Conservation (phyloP, 2,797 vertebrate species). For the Protosalanx chinensis region DNA sequence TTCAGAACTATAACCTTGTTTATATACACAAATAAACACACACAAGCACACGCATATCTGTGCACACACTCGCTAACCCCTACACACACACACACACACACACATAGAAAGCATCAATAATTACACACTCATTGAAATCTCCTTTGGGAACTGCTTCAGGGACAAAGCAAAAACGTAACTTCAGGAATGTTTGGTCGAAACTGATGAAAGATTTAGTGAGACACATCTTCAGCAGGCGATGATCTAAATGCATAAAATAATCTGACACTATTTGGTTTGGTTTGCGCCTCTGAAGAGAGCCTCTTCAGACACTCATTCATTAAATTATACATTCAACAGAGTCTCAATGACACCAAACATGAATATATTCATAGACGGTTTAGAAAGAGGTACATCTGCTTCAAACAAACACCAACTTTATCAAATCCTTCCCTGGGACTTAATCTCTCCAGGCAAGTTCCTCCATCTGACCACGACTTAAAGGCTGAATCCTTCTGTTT, state of each 20-base stretch:
- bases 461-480: too few species aligned
- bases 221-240: slow-evolving; percentile 11
- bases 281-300: slow-evolving; percentile 1
- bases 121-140: too few species aligned
- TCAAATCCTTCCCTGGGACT: too few species aligned
- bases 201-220: slow-evolving; percentile 13
- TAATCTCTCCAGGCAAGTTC: too few species aligned
- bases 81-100: too few species aligned
- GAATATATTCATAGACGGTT: neutral
- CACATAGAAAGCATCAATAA: too few species aligned
- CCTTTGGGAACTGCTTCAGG: too few species aligned
- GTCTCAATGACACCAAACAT: neutral
- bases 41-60: neutral
- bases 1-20: neutral
- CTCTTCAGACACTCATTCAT: slow-evolving; percentile 14
- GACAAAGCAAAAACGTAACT: neutral
- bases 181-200: slow-evolving; percentile 6
- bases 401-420: too few species aligned
- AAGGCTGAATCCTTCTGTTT: too few species aligned
- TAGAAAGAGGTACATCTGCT: slow-evolving; percentile 9
- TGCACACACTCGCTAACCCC: too few species aligned
- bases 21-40: neutral
- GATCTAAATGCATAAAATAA: slow-evolving; percentile 20
- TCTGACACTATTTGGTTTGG: slow-evolving; percentile 16
- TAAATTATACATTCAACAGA: slow-evolving; percentile 24